Evolutionary conservation across 2,797 vertebrate genomes (phyloP).

Genomic region (Odontamblyopus lacepedii): DNA sequence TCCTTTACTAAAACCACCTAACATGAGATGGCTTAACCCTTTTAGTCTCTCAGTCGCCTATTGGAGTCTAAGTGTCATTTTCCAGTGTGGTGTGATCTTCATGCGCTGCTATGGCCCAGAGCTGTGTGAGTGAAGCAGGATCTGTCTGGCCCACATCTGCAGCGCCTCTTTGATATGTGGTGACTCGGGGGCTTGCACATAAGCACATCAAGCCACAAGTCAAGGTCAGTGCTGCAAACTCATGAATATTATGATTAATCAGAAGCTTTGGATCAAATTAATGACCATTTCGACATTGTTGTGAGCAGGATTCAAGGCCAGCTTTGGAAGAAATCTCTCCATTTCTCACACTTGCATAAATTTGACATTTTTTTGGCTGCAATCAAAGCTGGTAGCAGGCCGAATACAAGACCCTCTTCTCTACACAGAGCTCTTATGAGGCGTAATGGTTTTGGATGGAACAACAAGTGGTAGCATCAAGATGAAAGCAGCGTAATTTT

Average conservation of each 20-base stretch:
- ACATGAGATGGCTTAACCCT: neutral
- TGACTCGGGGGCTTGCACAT: constrained; percentile 65
- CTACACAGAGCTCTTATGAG: constrained; percentile 11
- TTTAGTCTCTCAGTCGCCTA: constrained; percentile 38
- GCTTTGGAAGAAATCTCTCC: constrained; percentile 49
- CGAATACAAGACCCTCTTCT: constrained; percentile 40
- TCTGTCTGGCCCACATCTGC: constrained; percentile 76
- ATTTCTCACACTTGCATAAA: constrained; percentile 14
- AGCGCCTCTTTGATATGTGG: constrained; percentile 76
- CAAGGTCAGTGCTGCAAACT: constrained; percentile 74
- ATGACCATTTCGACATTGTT: constrained; percentile 64
- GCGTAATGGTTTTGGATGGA: constrained; percentile 17
- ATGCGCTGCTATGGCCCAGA: constrained; percentile 59
- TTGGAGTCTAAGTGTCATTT: constrained; percentile 49
- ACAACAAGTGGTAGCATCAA: constrained; percentile 14
- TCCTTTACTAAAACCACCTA: neutral
- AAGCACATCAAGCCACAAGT: constrained; percentile 67
- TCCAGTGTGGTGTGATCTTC: constrained; percentile 47
- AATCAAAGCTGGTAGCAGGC: constrained; percentile 31
- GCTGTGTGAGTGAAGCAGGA: constrained; percentile 69
- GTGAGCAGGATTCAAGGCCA: constrained; percentile 50
- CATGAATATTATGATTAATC: constrained; percentile 81
- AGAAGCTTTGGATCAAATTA: constrained; percentile 68
- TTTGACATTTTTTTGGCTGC: constrained; percentile 4
- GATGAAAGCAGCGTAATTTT: constrained; percentile 7